phyloP scores from a whole-genome alignment of 2,888 invertebrate species.

The Ophonus ardosiacus region DNA sequence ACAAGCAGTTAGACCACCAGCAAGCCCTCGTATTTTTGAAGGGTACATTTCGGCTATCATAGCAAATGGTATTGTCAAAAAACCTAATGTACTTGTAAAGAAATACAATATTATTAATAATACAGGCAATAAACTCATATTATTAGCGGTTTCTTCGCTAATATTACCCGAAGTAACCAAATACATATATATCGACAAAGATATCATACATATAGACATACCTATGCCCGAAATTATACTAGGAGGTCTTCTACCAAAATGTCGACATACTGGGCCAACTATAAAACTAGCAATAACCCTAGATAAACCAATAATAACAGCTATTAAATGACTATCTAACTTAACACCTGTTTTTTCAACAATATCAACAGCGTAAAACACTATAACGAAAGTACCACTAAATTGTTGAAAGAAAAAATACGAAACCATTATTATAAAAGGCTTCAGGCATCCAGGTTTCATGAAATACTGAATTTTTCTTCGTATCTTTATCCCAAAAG shows the following conservation, averaged over 20 bases:
- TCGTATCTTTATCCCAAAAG: constrained; percentile 65
- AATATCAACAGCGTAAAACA: constrained; percentile 79
- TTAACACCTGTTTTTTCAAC: constrained; percentile 75
- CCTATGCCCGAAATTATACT: constrained; percentile 79
- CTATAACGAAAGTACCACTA: constrained; percentile 78
- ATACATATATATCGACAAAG: constrained; percentile 75
- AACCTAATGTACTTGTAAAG: constrained; percentile 77
- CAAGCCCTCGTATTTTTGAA: constrained; percentile 76
- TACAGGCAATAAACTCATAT: constrained; percentile 74
- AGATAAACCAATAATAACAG: constrained; percentile 77
- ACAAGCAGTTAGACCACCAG: constrained; percentile 76
- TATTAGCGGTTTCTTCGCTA: constrained; percentile 67
- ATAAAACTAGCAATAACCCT: constrained; percentile 75
- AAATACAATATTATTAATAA: constrained; percentile 76
- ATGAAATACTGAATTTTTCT: constrained; percentile 71
- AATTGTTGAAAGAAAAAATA: constrained; percentile 81
- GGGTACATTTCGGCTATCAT: constrained; percentile 80
- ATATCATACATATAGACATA: constrained; percentile 78
- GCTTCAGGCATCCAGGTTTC: constrained; percentile 75
- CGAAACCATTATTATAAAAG: constrained; percentile 75
- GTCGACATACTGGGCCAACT: constrained; percentile 76
- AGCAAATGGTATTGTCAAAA: constrained; percentile 79
- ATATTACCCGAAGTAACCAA: constrained; percentile 70
- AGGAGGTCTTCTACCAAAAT: constrained; percentile 79
- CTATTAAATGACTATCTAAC: constrained; percentile 76